Evolutionary conservation across 2,888 invertebrate species (phyloP).

Genomic region (Balanococcus diminutus): DNA sequence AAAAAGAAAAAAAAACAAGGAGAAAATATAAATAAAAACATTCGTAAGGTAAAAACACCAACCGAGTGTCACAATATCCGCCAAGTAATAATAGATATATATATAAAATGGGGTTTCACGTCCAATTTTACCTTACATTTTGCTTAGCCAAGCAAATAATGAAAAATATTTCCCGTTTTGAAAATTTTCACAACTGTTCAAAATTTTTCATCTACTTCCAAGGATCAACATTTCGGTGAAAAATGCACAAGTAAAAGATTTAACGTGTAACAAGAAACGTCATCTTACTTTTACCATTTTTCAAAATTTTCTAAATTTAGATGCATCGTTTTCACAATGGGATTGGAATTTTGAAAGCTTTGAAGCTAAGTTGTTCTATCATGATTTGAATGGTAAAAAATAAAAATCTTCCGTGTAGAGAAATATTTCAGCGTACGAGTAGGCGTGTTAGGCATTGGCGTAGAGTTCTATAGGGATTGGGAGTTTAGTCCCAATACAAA

Average conservation of each 20-base stretch:
- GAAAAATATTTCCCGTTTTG: conserved; percentile 24
- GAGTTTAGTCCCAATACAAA: no score
- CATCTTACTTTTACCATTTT: conserved; percentile 25
- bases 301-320: conserved; percentile 12
- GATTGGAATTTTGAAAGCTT: neutral
- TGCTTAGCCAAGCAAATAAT: conserved; percentile 37
- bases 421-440: neutral
- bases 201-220: neutral
- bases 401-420: no score
- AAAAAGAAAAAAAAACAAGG: neutral
- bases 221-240: conserved; percentile 16
- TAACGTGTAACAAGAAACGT: conserved; percentile 20
- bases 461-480: no score
- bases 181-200: conserved; percentile 7
- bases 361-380: neutral
- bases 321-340: neutral
- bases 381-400: no score
- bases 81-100: conserved; percentile 28
- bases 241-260: conserved; percentile 35
- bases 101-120: conserved; percentile 35
- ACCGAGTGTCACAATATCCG: conserved; percentile 1
- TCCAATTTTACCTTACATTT: conserved; percentile 33
- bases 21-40: conserved; percentile 8
- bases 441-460: no score
- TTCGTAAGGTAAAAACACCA: conserved; percentile 15